Percentiles rank a stretch among this genome's conserved stretches.
Conservation (phyloP, 1,140 invertebrate species). For the Drosophila nigromelanica region DNA sequence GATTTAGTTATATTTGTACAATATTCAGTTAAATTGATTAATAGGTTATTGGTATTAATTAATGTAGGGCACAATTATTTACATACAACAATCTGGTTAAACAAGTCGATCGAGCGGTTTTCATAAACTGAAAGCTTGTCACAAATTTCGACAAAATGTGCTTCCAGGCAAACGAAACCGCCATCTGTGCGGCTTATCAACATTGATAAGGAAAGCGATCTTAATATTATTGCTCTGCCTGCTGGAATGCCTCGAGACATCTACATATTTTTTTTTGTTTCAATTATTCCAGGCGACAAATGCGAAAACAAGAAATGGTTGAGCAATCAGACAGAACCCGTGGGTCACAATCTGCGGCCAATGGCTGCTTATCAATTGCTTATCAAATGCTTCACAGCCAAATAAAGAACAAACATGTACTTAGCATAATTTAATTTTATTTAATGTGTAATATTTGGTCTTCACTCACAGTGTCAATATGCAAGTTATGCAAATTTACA, state of each 20-base stretch:
- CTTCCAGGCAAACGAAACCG: slow-evolving; percentile 1
- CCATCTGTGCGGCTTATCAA: slow-evolving; percentile 24
- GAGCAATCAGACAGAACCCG: slow-evolving; percentile 43
- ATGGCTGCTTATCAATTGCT: slow-evolving; percentile 44
- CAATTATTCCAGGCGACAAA: slow-evolving; percentile 19
- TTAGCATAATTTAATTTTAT: slow-evolving; percentile 5
- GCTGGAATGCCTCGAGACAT: slow-evolving; percentile 4
- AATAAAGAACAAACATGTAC: slow-evolving; percentile 1
- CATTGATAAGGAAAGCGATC: slow-evolving; percentile 26
- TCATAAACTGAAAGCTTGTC: slow-evolving; percentile 22
- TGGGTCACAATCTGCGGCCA: slow-evolving; percentile 58
- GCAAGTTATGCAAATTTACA: slow-evolving; percentile 1
- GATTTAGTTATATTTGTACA: not conserved
- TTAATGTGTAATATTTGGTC: not conserved
- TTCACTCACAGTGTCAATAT: too few relatives aligned
- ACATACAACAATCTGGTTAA: slow-evolving; percentile 24
- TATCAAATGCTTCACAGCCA: slow-evolving; percentile 21
- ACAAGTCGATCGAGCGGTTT: slow-evolving; percentile 15
- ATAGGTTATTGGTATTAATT: slow-evolving; percentile 17
- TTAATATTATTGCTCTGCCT: slow-evolving; percentile 13
- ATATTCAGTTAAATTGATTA: not conserved
- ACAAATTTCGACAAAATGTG: slow-evolving; percentile 18
- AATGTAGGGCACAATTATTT: slow-evolving; percentile 25
- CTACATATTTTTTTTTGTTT: slow-evolving; percentile 4
- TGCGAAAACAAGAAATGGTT: slow-evolving; percentile 52